Base-by-base conservation (phyloP, 2,113 vertebrate species). In the Microcebus jonahi region DNA sequence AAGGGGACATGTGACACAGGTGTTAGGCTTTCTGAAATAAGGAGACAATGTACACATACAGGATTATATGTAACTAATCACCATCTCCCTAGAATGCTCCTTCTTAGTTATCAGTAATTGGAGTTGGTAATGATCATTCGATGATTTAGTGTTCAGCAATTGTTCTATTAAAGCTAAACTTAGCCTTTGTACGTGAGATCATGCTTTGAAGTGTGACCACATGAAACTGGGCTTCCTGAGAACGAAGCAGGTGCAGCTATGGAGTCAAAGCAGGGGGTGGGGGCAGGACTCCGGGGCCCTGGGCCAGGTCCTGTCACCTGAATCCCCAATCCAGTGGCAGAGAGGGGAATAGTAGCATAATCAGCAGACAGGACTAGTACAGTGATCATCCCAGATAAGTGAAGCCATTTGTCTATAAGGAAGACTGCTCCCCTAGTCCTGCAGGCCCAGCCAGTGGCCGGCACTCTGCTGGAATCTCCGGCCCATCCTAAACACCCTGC, bases 21-120 rank as follows among this genome's bases (percentile, higher is more conserved):
- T 81, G 67, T 42, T 42, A 77, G 88, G 81, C 23, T 96, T 71
- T 80, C 77, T 93, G 57, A 95, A 93, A 39, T 91, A 42, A 96
- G 75, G 63, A 92, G 42, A 61, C 65, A 83, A n/a, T 59, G 3
- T 53, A 89, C 4, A 0, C 36, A 45, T 97, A 83, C 86, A 83
- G 13, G 12, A 96, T 63, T 91, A 61, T 98, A 87, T 36, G 65
- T 97, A 91, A 94, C 95, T 17, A 7, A 50, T 50, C 14, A 31
- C 85, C 88, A 23, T 87, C 55, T 93, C 93, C 48, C 89, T 71
- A 15, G 61, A 75, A 20, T 20, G 34, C 67, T 91, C 68, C 57
- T 95, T 57, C 55, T 97, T 97, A 97, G 94, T 98, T 98, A 98
- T 87, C 20, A 27, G 95, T 97, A 97, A n/a, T 20, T 61, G 81